Base-by-base conservation (phyloP, 2,888 invertebrate genomes). In the Luperina testacea region DNA sequence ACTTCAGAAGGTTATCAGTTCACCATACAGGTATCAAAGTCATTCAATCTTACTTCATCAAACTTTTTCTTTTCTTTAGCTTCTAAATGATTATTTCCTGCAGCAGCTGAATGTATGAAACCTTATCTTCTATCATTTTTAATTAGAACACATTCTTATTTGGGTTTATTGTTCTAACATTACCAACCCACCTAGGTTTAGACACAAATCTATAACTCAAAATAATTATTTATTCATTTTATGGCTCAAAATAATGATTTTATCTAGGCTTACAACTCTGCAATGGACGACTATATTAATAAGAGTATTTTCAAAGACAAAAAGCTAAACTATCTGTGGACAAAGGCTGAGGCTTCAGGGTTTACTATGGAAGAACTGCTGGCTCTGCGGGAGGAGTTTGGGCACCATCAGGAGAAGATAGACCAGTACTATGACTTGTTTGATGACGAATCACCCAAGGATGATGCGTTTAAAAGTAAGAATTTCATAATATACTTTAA, bases 361-460 rank as follows among this genome's bases (percentile, higher is more conserved):
- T 99, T 99, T 92, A 98, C 98, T 42, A 97, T 97, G 81, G 98
- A 98, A 86, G 99, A 99, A 94, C 93, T 99, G 68, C 97, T 98
- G 80, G 97, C 98, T 0, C 94, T 99, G 27, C 98, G 98, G 91
- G 98, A 99, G 93, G 99, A 99, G 94, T 99, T 99, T 91, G 95
- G 96, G 38, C 99, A 99, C 93, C 99, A 99, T 92, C 99, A 99
- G 93, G 98, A 99, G 88, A 99, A 99, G 95, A 98, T 99, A 72
- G 98, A 99, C 93, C 98, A 99, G 91, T 99, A 99, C 92, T 98
- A 98, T 93, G 97, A 98, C 67, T 93, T 99, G 79, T 96, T 99
- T 74, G 97, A 97, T 86, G 98, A 98, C 90, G 98, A 98, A 87
- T 94, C 97, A 65, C 97, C 96, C 32, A 94, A 95, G 67, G 93